Conservation (phyloP, 2,888 invertebrate species). For the Lepeophtheirus nordmannii region DNA sequence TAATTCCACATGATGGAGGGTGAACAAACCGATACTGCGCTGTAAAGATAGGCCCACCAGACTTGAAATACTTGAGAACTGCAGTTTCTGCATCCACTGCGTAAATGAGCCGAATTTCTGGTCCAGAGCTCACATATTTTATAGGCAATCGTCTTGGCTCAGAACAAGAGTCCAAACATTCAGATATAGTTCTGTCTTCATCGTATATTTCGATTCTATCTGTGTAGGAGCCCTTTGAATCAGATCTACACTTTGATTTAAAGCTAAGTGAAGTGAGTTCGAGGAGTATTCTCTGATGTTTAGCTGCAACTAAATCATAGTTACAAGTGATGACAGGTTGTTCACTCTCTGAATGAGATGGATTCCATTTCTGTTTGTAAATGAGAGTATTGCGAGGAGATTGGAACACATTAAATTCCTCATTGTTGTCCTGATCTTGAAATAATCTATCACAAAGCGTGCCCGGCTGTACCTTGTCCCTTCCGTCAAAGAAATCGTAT, state of each 20-base stretch:
- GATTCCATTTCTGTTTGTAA: conserved; percentile 6
- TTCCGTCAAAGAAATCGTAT: conserved; percentile 15
- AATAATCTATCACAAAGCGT: conserved; percentile 5
- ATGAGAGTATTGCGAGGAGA: conserved; percentile 10
- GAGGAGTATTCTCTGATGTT: not conserved
- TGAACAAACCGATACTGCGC: conserved; percentile 11
- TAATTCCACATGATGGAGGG: conserved; percentile 5
- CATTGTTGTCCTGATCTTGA: not conserved
- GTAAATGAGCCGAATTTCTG: not conserved
- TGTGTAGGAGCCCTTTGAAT: not conserved
- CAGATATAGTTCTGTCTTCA: conserved; percentile 1
- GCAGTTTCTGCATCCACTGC: conserved; percentile 5
- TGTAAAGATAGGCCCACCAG: not conserved
- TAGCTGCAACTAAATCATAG: not conserved
- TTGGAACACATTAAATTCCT: not conserved
- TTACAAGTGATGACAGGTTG: not conserved
- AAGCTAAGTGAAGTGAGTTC: not conserved
- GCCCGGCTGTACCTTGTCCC: not conserved
- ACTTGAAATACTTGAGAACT: conserved; percentile 16
- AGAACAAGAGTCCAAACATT: not conserved
- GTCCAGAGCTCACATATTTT: conserved; percentile 5
- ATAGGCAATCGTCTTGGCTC: not conserved
- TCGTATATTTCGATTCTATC: conserved; percentile 5
- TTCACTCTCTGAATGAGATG: not conserved
- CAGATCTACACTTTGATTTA: not conserved